phyloP scores from a whole-genome alignment of 2,797 vertebrate species.

The Carcharodon carcharias region DNA sequence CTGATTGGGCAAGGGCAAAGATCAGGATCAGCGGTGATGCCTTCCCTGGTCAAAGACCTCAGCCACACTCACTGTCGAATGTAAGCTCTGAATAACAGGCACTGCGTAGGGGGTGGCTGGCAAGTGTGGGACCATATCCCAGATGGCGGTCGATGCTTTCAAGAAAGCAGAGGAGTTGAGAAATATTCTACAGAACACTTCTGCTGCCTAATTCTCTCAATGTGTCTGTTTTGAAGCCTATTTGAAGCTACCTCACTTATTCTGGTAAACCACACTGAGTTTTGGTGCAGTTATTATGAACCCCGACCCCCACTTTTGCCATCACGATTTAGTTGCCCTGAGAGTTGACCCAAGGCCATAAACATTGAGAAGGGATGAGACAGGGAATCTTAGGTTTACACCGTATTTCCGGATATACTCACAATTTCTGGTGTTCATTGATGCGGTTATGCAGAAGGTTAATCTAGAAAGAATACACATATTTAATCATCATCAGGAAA shows the following conservation, averaged over 20 bases:
- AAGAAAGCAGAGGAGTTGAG: not conserved
- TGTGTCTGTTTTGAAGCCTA: not conserved
- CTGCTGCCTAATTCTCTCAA: not conserved
- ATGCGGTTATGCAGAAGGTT: slow-evolving; percentile 79
- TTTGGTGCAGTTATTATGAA: not conserved
- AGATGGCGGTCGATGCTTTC: not conserved
- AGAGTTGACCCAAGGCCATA: not conserved
- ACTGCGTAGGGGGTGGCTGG: not conserved
- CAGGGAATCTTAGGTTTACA: not conserved
- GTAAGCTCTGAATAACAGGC: not conserved
- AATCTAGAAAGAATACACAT: slow-evolving; percentile 56
- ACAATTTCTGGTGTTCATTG: slow-evolving; percentile 83
- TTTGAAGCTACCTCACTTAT: not conserved
- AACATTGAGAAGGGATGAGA: not conserved
- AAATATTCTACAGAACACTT: not conserved
- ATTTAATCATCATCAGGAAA: not conserved
- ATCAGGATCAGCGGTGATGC: not conserved
- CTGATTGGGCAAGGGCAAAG: not conserved
- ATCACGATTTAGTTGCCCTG: not conserved
- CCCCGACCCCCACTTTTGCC: no score
- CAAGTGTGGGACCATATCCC: not conserved
- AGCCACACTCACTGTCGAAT: not conserved
- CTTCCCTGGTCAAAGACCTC: not conserved
- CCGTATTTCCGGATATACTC: slow-evolving; percentile 50
- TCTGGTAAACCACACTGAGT: not conserved